Base-by-base conservation (phyloP, 1,140 invertebrate species). In the Drosophila nigromelanica region DNA sequence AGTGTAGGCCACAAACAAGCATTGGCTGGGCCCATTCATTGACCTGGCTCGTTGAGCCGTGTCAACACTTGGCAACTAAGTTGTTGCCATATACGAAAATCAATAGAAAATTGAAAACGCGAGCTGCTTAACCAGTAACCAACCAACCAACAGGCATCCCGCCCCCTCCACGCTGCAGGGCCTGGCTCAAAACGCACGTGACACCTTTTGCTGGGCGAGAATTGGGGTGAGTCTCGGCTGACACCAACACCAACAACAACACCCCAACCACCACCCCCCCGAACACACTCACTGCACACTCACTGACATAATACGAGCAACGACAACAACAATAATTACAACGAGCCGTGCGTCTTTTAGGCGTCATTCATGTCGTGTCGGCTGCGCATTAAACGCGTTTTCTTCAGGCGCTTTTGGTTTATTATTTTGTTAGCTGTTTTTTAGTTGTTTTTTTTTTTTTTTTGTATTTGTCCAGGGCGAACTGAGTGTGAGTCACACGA, bases 311-410 rank as follows among this genome's bases (percentile, higher is more conserved):
- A 48, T 48, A 14, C 47, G 21, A 55, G 15, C 35, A 39, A 71
- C 52, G 62, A 58, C 48, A 51, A 64, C 68, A 60, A 67, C 43
- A 60, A 40, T 45, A 40, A 76, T 60, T 51, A 71, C 58, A 33
- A 51, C 58, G 18, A 56, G 60, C 45, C 73, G 74, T 60, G 73
- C 85, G 85, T 67, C 85, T 80, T 78, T 89, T 83, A 64, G 85
- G 85, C 85, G 85, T 89, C 85, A 89, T 89, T 89, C 77, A 89
- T 89, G 80, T 67, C 85, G 80, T 89, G 85, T 72, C 78, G 71
- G 55, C 12, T 45, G 77, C 47, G 67, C 66, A 89, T 85, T 80
- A 89, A 67, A 71, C 76, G 71, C 61, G 61, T 61, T 86, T 68
- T 51, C 50, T 75, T 52, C 33, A 5, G 12, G 35, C 14, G 42